These are phyloP conservation scores for Erpetoichthys calabaricus DNA, from an alignment of 2,797 vertebrate genomes.

Conservation along the genomic window DNA sequence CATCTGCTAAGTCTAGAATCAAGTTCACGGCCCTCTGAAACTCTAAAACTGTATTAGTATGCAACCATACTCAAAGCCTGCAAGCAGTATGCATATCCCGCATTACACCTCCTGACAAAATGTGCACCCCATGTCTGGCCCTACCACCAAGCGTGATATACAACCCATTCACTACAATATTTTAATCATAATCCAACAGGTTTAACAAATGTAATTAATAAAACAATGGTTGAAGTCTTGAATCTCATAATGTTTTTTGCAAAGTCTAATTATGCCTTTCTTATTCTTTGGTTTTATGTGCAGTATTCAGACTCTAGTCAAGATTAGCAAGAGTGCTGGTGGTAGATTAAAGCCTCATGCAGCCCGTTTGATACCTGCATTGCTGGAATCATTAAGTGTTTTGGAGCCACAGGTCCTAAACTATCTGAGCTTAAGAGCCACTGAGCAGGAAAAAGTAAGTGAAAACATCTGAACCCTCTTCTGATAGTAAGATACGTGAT, in stretches of 20 bases:
- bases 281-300: conserved; percentile 10
- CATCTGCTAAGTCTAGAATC: no score
- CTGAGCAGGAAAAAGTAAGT: conserved; percentile 90
- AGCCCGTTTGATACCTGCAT: conserved; percentile 78
- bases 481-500: background rate
- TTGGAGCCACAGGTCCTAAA: conserved; percentile 93
- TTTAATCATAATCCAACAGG: no score
- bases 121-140: no score
- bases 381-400: conserved; percentile 82
- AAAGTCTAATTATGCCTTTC: conserved; percentile 11
- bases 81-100: no score
- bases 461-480: background rate
- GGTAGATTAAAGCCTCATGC: conserved; percentile 83
- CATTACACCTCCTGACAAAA: no score
- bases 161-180: no score
- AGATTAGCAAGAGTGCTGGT: conserved; percentile 92
- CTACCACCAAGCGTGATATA: no score
- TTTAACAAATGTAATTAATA: no score
- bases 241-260: background rate
- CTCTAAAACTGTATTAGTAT: no score
- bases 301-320: conserved; percentile 93
- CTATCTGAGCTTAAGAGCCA: conserved; percentile 89
- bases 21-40: no score
- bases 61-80: no score
- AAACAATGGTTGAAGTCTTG: no score